A percentile compares a stretch with the other conserved stretches of the same genome.
These are phyloP conservation scores for Brachionus sp. DNA, from an alignment of 1,140 invertebrate species.

Conservation along the genomic window DNA sequence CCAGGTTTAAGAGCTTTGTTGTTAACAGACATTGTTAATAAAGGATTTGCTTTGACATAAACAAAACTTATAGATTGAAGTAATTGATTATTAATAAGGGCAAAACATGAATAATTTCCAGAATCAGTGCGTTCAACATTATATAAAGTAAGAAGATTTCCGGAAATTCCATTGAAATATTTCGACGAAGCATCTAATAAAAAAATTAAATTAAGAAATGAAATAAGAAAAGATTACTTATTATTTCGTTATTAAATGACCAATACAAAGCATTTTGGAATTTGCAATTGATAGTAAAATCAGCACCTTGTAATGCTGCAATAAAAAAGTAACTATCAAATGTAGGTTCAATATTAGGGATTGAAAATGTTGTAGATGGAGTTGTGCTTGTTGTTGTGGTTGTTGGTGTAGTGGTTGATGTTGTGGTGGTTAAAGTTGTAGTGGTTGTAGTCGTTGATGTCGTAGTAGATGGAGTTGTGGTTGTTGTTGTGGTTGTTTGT, in stretches of 20 bases:
- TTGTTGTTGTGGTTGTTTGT: neutral
- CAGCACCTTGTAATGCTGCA: neutral
- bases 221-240: neutral
- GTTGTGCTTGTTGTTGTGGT: neutral
- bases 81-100: neutral
- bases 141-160: neutral
- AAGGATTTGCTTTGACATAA: neutral
- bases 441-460: neutral
- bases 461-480: neutral
- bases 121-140: neutral
- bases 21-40: neutral
- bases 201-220: neutral
- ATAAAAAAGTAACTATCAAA: neutral
- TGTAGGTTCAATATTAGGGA: neutral
- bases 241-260: neutral
- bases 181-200: neutral
- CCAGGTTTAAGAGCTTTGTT: neutral
- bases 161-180: neutral
- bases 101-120: neutral
- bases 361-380: neutral
- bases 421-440: neutral
- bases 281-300: neutral
- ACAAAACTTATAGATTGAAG: neutral
- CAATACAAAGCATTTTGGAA: neutral
- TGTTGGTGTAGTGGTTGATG: neutral